Percentiles rank a stretch among this genome's conserved stretches.
These are phyloP conservation scores for Frankliniella fusca DNA, from an alignment of 2,888 invertebrate species.

Conservation along the genomic window DNA sequence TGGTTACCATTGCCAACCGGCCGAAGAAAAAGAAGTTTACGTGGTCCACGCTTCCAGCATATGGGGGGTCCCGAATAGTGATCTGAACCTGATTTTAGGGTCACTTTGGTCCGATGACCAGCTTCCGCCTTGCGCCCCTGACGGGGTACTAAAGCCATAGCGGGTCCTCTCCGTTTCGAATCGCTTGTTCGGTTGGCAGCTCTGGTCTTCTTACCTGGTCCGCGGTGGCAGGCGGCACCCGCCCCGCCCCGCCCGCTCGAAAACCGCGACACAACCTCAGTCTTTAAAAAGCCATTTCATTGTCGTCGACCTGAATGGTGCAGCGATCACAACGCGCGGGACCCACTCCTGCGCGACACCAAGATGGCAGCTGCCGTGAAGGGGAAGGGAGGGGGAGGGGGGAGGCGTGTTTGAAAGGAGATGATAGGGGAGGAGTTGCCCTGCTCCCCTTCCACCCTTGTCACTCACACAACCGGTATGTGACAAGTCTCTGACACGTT, in stretches of 20 bases:
- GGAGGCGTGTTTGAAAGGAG: neutral
- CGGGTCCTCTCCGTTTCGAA: neutral
- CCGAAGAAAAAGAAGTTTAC: too few relatives aligned
- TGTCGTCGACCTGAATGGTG: slow-evolving; percentile 15
- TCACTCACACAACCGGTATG: neutral
- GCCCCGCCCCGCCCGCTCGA: neutral
- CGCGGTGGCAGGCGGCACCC: neutral
- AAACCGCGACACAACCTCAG: slow-evolving; percentile 17
- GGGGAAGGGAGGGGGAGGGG: neutral
- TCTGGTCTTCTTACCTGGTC: neutral
- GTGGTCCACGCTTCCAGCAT: too few relatives aligned
- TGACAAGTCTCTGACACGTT: slow-evolving; percentile 14
- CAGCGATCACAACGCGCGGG: neutral
- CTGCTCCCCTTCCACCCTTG: neutral
- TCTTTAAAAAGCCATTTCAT: slow-evolving; percentile 26
- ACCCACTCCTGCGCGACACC: neutral
- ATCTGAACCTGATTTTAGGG: too few relatives aligned
- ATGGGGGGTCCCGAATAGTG: too few relatives aligned
- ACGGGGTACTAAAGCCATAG: too few relatives aligned
- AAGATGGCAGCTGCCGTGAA: slow-evolving; percentile 17
- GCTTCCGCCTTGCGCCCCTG: too few relatives aligned
- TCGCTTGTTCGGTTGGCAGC: neutral
- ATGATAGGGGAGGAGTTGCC: neutral
- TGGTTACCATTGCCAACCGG: too few relatives aligned
- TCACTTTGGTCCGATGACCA: too few relatives aligned